Conservation (phyloP, 2,888 invertebrate genomes). For the Philaethria dido region DNA sequence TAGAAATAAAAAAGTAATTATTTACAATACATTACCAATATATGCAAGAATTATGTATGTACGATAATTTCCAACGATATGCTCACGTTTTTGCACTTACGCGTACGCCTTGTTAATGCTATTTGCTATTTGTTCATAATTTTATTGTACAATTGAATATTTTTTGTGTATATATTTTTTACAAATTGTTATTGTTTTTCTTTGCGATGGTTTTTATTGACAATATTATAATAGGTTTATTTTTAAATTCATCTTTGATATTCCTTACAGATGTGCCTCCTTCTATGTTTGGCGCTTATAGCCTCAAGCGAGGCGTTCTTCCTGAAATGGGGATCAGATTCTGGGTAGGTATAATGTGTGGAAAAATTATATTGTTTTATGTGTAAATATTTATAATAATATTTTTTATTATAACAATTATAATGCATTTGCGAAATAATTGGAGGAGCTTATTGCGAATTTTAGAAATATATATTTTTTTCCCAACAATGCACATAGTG, state of each 20-base stretch:
- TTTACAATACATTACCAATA: not conserved
- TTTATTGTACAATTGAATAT: not conserved
- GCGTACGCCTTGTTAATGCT: too few species aligned
- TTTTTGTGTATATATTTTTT: not conserved
- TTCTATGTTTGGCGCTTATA: constrained; percentile 65
- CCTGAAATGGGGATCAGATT: constrained; percentile 80
- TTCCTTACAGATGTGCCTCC: constrained; percentile 69
- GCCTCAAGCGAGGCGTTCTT: constrained; percentile 80
- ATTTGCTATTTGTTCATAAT: too few species aligned
- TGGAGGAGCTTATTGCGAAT: constrained; percentile 5
- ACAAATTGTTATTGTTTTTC: not conserved
- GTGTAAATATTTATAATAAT: not conserved
- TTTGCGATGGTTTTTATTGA: not conserved
- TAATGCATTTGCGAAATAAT: constrained; percentile 31
- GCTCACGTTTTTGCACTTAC: too few species aligned
- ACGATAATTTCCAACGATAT: not conserved
- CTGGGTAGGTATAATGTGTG: constrained; percentile 60
- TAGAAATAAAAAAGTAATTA: not conserved
- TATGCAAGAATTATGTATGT: not conserved
- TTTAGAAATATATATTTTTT: not conserved
- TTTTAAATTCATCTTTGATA: not conserved
- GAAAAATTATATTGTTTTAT: not conserved
- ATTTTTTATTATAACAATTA: not conserved
- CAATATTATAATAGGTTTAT: not conserved
- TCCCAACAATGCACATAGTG: too few species aligned